phyloP scores from a whole-genome alignment of 2,113 vertebrate species.

The Crotalus horridus region DNA sequence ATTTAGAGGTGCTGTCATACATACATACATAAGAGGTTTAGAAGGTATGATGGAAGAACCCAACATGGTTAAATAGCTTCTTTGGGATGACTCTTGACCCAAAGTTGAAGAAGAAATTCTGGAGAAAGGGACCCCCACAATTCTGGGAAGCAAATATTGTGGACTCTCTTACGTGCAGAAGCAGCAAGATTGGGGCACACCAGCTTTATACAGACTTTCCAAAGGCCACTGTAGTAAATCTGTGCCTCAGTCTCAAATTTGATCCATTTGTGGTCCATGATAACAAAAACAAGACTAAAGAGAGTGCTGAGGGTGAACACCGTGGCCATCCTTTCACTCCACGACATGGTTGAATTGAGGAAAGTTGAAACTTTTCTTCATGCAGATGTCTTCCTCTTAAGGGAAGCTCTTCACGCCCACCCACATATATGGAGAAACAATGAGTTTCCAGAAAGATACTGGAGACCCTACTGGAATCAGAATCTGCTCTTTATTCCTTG shows the following conservation, averaged over 20 bases:
- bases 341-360: not conserved
- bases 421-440: not conserved
- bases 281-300: not conserved
- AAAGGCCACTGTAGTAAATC: slow-evolving; percentile 1
- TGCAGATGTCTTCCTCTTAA: not conserved
- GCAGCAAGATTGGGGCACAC: not conserved
- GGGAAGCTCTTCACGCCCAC: not conserved
- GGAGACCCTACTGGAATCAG: too few relatives aligned
- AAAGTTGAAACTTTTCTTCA: not conserved
- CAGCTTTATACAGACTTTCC: slow-evolving; percentile 10
- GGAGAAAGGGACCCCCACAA: not conserved
- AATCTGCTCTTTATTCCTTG: not conserved
- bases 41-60: not conserved
- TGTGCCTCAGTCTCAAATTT: not conserved
- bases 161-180: not conserved
- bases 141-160: not conserved
- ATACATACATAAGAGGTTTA: not conserved
- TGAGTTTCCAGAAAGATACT: not conserved
- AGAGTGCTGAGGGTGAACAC: not conserved
- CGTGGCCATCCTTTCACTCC: not conserved
- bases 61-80: not conserved
- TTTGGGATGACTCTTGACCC: not conserved
- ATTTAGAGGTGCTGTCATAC: not conserved
- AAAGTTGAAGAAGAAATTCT: not conserved
- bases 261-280: slow-evolving; percentile 12